phyloP scores from a whole-genome alignment of 1,140 invertebrate genomes.

The Rhynchophorus ferrugineus region DNA sequence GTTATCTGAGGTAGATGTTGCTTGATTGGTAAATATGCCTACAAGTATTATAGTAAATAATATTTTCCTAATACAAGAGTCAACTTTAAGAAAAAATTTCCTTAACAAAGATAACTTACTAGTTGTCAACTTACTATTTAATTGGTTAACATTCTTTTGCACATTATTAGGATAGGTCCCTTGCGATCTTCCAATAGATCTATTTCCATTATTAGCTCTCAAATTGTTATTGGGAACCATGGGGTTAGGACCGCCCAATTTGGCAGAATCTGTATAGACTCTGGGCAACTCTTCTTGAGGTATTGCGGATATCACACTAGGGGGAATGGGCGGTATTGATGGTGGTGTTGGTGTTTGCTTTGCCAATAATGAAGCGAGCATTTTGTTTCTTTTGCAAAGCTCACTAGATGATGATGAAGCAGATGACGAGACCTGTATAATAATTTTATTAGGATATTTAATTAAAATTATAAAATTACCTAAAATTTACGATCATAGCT shows the following conservation, averaged over 20 bases:
- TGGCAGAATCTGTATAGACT: conserved; percentile 35
- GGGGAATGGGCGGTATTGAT: conserved; percentile 56
- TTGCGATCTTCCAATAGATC: conserved; percentile 25
- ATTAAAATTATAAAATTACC: too few species aligned
- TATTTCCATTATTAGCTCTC: conserved; percentile 19
- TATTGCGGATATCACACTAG: conserved; percentile 56
- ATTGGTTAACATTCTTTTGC: background rate
- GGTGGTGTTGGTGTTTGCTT: conserved; percentile 68
- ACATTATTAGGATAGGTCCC: conserved; percentile 19
- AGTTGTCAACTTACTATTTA: conserved; percentile 9
- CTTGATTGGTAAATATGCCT: conserved; percentile 16
- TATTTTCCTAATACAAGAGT: too few species aligned
- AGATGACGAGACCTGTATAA: conserved; percentile 14
- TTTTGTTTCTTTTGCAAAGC: conserved; percentile 76
- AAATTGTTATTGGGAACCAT: conserved; percentile 39
- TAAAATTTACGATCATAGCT: too few species aligned
- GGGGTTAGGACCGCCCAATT: conserved; percentile 34
- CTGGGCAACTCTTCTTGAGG: conserved; percentile 54
- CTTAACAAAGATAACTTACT: background rate
- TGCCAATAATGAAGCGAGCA: conserved; percentile 75
- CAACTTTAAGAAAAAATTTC: background rate
- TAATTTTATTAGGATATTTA: background rate
- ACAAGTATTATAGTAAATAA: too few species aligned
- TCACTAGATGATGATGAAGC: conserved; percentile 50
- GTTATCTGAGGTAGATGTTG: conserved; percentile 29